Conservation (phyloP, 2,888 invertebrate species). For the Notocelia uddmanniana region DNA sequence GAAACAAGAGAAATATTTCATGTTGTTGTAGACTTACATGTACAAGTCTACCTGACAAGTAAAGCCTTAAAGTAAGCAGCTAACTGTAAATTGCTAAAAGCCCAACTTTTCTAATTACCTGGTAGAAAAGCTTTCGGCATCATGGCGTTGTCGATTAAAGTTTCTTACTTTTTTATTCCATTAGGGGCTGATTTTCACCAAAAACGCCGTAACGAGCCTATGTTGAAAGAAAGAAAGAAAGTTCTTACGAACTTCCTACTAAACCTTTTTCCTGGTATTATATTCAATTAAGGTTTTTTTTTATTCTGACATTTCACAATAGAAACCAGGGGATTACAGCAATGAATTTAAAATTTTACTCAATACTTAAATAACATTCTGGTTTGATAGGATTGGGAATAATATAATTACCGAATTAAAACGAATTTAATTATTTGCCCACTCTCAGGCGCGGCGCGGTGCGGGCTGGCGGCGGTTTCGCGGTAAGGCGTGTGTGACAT, state of each 20-base stretch:
- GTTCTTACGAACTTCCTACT: conserved; percentile 2
- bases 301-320: not conserved
- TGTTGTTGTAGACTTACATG: not conserved
- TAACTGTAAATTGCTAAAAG: conserved; percentile 9
- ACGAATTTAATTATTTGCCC: no score
- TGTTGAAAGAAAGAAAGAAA: conserved; percentile 5
- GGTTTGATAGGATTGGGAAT: no score
- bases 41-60: not conserved
- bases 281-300: conserved; percentile 18
- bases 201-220: conserved; percentile 18
- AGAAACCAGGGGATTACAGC: not conserved
- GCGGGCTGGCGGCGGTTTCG: no score
- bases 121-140: conserved; percentile 13
- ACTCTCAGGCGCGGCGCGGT: no score
- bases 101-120: conserved; percentile 15
- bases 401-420: no score
- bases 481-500: no score
- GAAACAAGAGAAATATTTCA: no score
- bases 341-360: not conserved
- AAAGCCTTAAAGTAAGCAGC: not conserved
- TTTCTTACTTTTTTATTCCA: conserved; percentile 21
- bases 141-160: conserved; percentile 20
- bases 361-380: not conserved
- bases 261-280: conserved; percentile 15
- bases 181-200: conserved; percentile 6